These are phyloP conservation scores for Prionailurus bengalensis DNA, from an alignment of 2,113 vertebrate species.

Conservation along the genomic window DNA sequence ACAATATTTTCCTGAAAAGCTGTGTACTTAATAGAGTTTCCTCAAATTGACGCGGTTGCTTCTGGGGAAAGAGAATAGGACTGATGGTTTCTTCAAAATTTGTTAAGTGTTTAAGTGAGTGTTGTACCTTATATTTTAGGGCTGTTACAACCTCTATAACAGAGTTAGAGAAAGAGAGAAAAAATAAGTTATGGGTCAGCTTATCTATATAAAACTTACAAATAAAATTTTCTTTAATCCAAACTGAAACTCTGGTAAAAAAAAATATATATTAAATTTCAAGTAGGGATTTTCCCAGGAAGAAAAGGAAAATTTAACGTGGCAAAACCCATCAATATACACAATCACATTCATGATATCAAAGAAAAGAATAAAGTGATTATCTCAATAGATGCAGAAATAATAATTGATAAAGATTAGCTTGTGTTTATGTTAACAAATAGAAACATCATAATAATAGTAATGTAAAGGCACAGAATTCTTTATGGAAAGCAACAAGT, in stretches of 20 bases:
- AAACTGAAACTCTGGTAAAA: conserved; percentile 5
- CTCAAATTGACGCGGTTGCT: not conserved
- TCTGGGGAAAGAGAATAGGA: not conserved
- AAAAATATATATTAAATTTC: not conserved
- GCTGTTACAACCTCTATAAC: not conserved
- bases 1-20: not conserved
- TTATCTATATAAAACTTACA: not conserved
- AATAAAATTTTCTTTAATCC: conserved; percentile 6
- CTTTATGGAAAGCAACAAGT: not conserved
- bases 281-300: not conserved
- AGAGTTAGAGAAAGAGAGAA: not conserved
- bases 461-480: not conserved
- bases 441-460: not conserved
- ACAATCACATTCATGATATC: not conserved
- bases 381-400: not conserved
- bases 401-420: not conserved
- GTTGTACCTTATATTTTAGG: not conserved
- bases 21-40: not conserved
- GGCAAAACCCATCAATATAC: not conserved
- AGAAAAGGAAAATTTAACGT: not conserved
- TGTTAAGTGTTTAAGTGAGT: not conserved
- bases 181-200: not conserved
- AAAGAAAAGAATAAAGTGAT: not conserved
- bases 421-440: not conserved
- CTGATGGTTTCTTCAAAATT: not conserved